Percentiles rank a stretch among this genome's conserved stretches.
Conservation (phyloP, 2,888 invertebrate genomes). For the Andrena marginata region DNA sequence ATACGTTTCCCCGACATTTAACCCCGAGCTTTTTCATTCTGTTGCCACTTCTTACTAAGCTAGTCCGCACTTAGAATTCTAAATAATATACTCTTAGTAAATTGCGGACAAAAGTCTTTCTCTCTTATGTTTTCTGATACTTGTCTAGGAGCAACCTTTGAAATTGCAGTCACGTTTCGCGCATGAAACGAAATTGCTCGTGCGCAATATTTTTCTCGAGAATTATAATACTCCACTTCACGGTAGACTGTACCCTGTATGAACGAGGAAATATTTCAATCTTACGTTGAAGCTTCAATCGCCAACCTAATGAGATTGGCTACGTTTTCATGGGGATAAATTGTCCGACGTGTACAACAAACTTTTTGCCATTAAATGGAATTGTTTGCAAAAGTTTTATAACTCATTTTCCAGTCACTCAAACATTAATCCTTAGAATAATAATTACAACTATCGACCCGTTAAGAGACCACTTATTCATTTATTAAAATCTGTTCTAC, state of each 20-base stretch:
- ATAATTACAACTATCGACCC: background rate
- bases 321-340: background rate
- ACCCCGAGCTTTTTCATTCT: background rate
- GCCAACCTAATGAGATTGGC: background rate
- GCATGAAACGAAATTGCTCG: no score
- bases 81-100: background rate
- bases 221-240: background rate
- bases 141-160: background rate
- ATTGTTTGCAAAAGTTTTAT: background rate
- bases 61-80: background rate
- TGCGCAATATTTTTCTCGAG: background rate
- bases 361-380: background rate
- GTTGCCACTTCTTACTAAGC: background rate
- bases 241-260: background rate
- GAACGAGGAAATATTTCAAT: slow-evolving; percentile 1
- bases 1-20: background rate
- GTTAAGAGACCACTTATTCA: background rate
- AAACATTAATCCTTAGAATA: background rate
- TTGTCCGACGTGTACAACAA: background rate
- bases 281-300: background rate
- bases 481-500: background rate
- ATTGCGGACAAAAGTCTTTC: background rate
- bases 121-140: background rate
- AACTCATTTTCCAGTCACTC: background rate
- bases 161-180: background rate